Evolutionary conservation across 2,113 vertebrate species (phyloP).

Genomic region (Cyprinodon variegatus): DNA sequence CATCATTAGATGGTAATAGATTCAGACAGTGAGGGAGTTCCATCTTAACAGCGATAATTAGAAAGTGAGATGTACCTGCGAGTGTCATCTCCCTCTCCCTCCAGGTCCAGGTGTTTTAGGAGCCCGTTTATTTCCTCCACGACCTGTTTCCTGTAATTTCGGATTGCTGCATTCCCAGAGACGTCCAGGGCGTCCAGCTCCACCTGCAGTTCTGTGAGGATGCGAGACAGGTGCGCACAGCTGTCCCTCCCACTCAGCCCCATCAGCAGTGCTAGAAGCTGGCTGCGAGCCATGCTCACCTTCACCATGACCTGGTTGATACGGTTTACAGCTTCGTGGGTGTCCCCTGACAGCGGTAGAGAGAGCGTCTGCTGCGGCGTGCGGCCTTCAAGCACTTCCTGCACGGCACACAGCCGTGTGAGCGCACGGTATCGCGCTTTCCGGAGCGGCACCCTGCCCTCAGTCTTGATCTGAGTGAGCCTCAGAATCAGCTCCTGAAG

Average conservation of each 20-base stretch:
- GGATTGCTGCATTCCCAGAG: constrained; percentile 86
- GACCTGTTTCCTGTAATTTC: constrained; percentile 94
- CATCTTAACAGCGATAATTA: not conserved
- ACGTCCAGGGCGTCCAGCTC: constrained; percentile 95
- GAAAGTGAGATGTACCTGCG: constrained; percentile 63
- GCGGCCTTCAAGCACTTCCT: constrained; percentile 90
- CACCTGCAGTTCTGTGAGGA: constrained; percentile 91
- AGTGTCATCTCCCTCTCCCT: constrained; percentile 89
- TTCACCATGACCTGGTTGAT: constrained; percentile 94
- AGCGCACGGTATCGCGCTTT: constrained; percentile 92
- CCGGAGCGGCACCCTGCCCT: constrained; percentile 88
- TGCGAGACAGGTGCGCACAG: constrained; percentile 89
- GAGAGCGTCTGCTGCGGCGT: constrained; percentile 85
- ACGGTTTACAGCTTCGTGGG: constrained; percentile 87
- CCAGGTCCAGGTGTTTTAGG: constrained; percentile 91
- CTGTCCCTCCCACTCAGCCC: constrained; percentile 90
- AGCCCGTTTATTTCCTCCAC: constrained; percentile 95
- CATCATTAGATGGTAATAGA: too few relatives aligned
- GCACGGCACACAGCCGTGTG: constrained; percentile 90
- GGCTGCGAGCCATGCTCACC: constrained; percentile 90
- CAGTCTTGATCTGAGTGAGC: constrained; percentile 94
- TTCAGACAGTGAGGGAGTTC: too few relatives aligned
- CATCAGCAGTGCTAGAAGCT: constrained; percentile 92
- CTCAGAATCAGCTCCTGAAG: constrained; percentile 89
- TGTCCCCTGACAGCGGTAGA: constrained; percentile 90